These are phyloP conservation scores for Agapornis canus DNA, from an alignment of 2,797 vertebrate genomes.

Conservation along the genomic window DNA sequence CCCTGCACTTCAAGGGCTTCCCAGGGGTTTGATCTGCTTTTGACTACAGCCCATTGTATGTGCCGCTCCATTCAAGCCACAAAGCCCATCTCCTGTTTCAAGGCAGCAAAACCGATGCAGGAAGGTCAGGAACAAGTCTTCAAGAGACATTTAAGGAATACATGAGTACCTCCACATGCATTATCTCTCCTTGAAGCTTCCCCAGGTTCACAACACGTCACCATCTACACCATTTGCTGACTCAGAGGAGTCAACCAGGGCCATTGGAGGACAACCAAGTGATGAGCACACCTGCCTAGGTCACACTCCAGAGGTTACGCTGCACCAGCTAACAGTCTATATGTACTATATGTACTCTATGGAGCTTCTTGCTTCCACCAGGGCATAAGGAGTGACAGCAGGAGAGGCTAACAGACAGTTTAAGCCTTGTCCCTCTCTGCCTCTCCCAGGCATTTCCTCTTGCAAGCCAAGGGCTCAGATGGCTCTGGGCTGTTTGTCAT, in stretches of 20 bases:
- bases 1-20: not conserved
- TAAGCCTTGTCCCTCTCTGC: not conserved
- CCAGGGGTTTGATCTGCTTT: not conserved
- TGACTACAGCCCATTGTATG: not conserved
- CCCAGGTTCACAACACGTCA: not conserved
- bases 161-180: accelerated
- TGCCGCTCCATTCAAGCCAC: not conserved
- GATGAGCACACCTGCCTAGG: not conserved
- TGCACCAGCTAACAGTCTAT: not conserved
- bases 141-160: not conserved
- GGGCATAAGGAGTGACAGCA: not conserved
- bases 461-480: accelerated
- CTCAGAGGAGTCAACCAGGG: not conserved
- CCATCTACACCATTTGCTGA: accelerated
- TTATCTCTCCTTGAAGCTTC: not conserved
- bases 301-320: not conserved
- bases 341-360: accelerated
- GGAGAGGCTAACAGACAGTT: not conserved
- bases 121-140: not conserved
- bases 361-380: accelerated
- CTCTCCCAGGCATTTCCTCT: not conserved
- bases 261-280: not conserved
- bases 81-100: not conserved
- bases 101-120: accelerated
- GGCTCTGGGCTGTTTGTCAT: not conserved